Base-by-base conservation (phyloP, 2,888 invertebrate genomes). In the Oeneis ivallda region DNA sequence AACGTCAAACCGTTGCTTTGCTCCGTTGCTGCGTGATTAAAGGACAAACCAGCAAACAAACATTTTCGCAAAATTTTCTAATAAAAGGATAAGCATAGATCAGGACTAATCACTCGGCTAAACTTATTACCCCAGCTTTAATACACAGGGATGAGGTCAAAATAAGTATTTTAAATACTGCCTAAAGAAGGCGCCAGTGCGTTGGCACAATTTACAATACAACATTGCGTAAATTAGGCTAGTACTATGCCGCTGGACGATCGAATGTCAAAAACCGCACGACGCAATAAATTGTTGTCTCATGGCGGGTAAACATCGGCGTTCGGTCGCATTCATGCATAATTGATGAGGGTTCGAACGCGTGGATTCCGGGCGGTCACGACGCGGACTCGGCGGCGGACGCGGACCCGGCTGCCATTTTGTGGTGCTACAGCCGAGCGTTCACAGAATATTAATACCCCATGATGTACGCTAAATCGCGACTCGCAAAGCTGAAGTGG, bases 271-370 rank as follows among this genome's bases (percentile, higher is more conserved):
- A 86, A 89, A 91, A 87, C 86, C 85, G 85, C 89, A 90, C 87
- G 87, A 85, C 82, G 87, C 84, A 87, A 89, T 89, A 90, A 91
- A 91, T 91, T 85, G 86, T 86, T 85, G 87, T 89, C 87, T 86
- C 86, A 81, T 84, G 85, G 86, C 88, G 86, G 87, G 89, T 87
- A 89, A 90, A 90, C 90, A 90, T 87, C 83, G 87, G 80, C 86
- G 86, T 85, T 89, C 83, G 81, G 82, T 82, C 87, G 87, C 90
- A 89, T 90, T 91, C 90, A 89, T 90, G 88, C 89, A 91, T 91
- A 89, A 91, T 88, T 90, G 89, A 91, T 91, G 90, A 87, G 88
- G 86, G 87, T 85, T 84, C 79, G 82, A 86, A 80, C 85, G 86
- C 85, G 84, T 87, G 85, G 88, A 90, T 87, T 89, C 91, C 88